A percentile compares a stretch with the other conserved stretches of the same genome.
Conservation (phyloP, 2,888 invertebrate genomes). For the Parochlus steinenii region DNA sequence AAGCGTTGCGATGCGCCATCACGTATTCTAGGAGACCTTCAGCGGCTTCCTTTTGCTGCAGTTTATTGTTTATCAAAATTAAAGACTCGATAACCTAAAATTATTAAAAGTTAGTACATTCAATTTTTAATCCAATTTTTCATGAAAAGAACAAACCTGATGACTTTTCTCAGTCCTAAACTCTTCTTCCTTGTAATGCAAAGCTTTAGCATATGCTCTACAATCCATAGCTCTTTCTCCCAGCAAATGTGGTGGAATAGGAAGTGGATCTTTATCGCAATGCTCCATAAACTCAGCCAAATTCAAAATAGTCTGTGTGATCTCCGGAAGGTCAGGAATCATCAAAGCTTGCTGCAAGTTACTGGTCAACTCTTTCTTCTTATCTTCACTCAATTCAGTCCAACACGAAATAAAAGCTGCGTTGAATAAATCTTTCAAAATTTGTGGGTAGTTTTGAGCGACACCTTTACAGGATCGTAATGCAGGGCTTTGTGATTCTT, state of each 20-base stretch:
- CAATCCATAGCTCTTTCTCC: slow-evolving; percentile 93
- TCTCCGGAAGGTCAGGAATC: slow-evolving; percentile 87
- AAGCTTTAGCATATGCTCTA: slow-evolving; percentile 47
- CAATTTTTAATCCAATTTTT: too few relatives aligned
- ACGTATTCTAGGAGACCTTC: slow-evolving; percentile 83
- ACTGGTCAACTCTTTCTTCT: slow-evolving; percentile 69
- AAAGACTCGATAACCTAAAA: slow-evolving; percentile 68
- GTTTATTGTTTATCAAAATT: slow-evolving; percentile 93
- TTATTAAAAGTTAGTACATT: too few relatives aligned
- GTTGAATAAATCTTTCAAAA: slow-evolving; percentile 93
- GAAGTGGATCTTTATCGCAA: slow-evolving; percentile 80
- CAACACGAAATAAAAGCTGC: slow-evolving; percentile 98
- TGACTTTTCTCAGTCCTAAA: slow-evolving; percentile 70
- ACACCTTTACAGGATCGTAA: slow-evolving; percentile 81
- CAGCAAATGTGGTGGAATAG: slow-evolving; percentile 70
- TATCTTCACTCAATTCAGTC: slow-evolving; percentile 71
- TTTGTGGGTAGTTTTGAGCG: slow-evolving; percentile 86
- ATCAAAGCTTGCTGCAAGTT: slow-evolving; percentile 79
- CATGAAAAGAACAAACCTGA: too few relatives aligned
- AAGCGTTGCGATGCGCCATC: slow-evolving; percentile 58
- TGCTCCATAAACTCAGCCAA: slow-evolving; percentile 99
- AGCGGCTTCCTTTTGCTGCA: slow-evolving; percentile 96
- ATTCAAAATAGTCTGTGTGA: slow-evolving; percentile 91
- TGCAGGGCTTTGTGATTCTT: slow-evolving; percentile 91
- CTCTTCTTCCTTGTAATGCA: slow-evolving; percentile 73